Evolutionary conservation across 2,888 invertebrate species (phyloP), one percentile per base, ranked within the genome.

Genomic region (Litoditis marina): DNA sequence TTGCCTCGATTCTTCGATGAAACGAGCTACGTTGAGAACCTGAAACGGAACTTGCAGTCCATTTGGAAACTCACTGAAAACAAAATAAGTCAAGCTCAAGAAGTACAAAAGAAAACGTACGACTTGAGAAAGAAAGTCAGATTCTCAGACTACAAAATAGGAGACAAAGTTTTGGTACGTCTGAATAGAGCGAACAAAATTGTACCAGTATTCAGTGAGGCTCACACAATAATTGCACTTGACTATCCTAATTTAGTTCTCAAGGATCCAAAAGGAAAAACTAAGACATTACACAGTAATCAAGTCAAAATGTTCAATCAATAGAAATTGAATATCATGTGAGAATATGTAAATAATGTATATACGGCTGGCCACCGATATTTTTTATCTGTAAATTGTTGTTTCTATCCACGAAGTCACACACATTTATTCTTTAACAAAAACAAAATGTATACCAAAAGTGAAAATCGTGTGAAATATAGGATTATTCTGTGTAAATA

Each of bases 241-340:
- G 5, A 13, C 4, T 3, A 4, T 13, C 49, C 49, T 5, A 49
- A 49, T 22, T 19, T 49, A n/a, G 39, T 13, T 13, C 13, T 39
- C n/a, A 39, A n/a, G n/a, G 39, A 39, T 39, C n/a, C n/a, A n/a
- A 39, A 39, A 39, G 39, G 39, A 39, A 39, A 39, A 39, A n/a
- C n/a, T n/a, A 11, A n/a, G n/a, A 39, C 39, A 39, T 11, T 39
- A 13, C 39, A 39, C 39, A 11, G n/a, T 11, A 39, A 39, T n/a
- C 11, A 13, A n/a, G 39, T 39, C 13, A 39, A 39, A n/a, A n/a
- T n/a, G n/a, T n/a, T n/a, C n/a, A n/a, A n/a, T n/a, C n/a, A n/a
- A n/a, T n/a, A n/a, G n/a, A n/a, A n/a, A n/a, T n/a, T n/a, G n/a
- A n/a, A n/a, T n/a, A n/a, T n/a, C n/a, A n/a, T n/a, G n/a, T n/a